Conservation (phyloP, 1,140 invertebrate species). For the Pseudomyrmex pallidus region DNA sequence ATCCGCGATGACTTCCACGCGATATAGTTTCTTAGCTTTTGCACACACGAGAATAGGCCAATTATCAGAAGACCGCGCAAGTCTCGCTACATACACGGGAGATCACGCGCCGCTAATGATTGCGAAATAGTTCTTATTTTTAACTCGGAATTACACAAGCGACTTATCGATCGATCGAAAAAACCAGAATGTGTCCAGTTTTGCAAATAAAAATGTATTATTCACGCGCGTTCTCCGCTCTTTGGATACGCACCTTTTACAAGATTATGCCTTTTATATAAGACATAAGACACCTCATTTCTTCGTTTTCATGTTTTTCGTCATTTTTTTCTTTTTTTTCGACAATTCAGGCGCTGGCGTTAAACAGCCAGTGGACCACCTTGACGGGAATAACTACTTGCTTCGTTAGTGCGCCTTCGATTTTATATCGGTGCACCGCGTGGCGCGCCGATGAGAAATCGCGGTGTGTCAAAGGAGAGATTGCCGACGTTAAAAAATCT, state of each 20-base stretch:
- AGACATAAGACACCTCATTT: too few species aligned
- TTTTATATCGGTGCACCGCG: background rate
- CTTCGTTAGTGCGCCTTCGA: conserved; percentile 8
- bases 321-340: background rate
- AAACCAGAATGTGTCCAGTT: background rate
- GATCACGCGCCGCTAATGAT: background rate
- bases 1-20: background rate
- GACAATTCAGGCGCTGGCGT: background rate
- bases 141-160: too few species aligned
- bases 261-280: too few species aligned
- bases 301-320: background rate
- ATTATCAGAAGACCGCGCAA: background rate
- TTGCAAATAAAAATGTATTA: background rate
- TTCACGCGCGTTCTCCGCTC: background rate
- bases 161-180: background rate
- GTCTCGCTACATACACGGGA: too few species aligned
- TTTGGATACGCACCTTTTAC: too few species aligned
- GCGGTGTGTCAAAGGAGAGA: background rate
- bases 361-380: background rate
- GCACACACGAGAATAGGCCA: background rate
- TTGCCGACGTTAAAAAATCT: conserved; percentile 11
- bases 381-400: conserved; percentile 20
- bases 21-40: background rate
- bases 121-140: background rate
- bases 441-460: conserved; percentile 16